Base-by-base conservation (phyloP, 2,888 invertebrate species). In the Ormyrus rosae region DNA sequence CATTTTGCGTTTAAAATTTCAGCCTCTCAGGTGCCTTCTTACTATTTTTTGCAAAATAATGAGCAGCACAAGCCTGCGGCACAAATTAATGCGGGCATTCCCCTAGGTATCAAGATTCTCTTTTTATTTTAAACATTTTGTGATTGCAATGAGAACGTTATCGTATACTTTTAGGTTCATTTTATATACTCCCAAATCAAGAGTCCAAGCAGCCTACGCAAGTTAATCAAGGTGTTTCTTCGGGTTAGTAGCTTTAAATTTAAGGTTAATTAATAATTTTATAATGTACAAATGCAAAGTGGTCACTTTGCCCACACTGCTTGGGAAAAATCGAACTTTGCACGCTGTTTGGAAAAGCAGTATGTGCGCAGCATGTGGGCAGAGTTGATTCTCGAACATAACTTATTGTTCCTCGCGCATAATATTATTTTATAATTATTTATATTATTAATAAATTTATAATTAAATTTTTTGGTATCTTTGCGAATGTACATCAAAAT, bases 111-210 rank as follows among this genome's bases (percentile, higher is more conserved):
- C 3, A 4, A 63, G 4, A 50, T 6, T 48, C 48, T 13, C 6
- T 63, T 13, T 58, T 19, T 19, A 10, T 53, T 51, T 61, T 46
- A 34, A 56, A 48, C 48, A 50, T 11, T 8, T 51, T 48, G 45
- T 11, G 11, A 9, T 51, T 53, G 34, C 34, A 34, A 34, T 34
- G 55, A 48, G 8, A 51, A 19, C 2, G 3, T 4, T 4, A 0
- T 7, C 55, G 9, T 65, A 65, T 53, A 0, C n/a, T 77, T 81
- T 64, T 8, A 81, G 81, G 72, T 48, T 81, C 78, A 34, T 81
- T 78, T 53, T 65, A 56, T 8, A 5, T 81, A 2, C 11, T 78
- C 8, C 78, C 48, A 58, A 81, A 58, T 48, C 64, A 19, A 1
- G 63, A 75, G 34, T 13, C 46, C 1, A 81, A 73, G 11, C 73